Conservation (phyloP, 2,113 vertebrate species). For the Chunga burmeisteri region DNA sequence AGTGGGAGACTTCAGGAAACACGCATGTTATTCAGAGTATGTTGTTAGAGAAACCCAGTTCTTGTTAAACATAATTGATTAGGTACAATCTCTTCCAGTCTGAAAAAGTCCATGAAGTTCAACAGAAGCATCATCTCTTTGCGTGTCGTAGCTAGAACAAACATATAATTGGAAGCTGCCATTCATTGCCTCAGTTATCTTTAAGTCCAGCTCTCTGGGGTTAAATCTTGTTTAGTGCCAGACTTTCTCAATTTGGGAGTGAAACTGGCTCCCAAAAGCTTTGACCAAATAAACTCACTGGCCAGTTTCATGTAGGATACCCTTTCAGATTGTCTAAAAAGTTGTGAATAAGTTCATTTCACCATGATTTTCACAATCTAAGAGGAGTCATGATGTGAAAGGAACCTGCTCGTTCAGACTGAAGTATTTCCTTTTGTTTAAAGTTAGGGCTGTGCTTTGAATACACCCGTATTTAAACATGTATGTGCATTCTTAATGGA, state of each 20-base stretch:
- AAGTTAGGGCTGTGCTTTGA: not conserved
- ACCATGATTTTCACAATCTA: not conserved
- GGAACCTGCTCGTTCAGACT: not conserved
- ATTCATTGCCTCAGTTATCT: not conserved
- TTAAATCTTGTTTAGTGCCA: not conserved
- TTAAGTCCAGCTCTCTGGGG: not conserved
- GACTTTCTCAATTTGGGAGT: not conserved
- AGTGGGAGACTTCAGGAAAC: not conserved
- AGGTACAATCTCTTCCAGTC: not conserved
- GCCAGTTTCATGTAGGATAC: not conserved
- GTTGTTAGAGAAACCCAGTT: not conserved
- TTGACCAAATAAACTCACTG: not conserved
- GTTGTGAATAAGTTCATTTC: not conserved
- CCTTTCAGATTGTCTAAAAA: not conserved
- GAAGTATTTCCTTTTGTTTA: not conserved
- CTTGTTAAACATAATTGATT: not conserved
- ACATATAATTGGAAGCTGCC: not conserved
- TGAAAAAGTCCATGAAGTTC: not conserved
- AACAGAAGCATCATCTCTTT: not conserved
- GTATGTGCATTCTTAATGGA: not conserved
- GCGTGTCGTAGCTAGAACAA: not conserved
- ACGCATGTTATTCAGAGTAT: not conserved
- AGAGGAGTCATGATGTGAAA: not conserved
- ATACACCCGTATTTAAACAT: not conserved
- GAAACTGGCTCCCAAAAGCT: not conserved